Percentiles rank a stretch among this genome's conserved stretches.
phyloP scores from a whole-genome alignment of 2,888 invertebrate genomes.

The Polymixis lichenea region DNA sequence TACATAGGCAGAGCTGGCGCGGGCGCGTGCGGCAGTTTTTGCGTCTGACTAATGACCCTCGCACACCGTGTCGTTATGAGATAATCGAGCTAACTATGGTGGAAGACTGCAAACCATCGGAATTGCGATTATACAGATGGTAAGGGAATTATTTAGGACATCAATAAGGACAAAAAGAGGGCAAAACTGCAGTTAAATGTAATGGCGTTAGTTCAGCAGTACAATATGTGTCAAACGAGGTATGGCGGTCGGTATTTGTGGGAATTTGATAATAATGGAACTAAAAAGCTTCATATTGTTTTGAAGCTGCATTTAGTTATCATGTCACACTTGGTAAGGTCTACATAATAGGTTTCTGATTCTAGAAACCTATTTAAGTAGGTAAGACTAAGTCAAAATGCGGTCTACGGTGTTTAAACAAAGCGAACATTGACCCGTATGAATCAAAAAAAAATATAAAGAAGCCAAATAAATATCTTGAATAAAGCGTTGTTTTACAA shows the following conservation, averaged over 20 bases:
- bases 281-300: neutral
- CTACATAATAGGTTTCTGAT: too few relatives aligned
- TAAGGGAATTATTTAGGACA: constrained; percentile 11
- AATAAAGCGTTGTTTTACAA: constrained; percentile 29
- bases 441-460: constrained; percentile 5
- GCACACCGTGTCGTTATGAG: constrained; percentile 71
- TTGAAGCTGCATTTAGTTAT: neutral
- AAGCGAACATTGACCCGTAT: neutral
- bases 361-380: neutral
- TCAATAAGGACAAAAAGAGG: neutral
- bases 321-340: neutral
- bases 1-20: constrained; percentile 25
- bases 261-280: neutral
- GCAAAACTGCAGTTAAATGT: neutral
- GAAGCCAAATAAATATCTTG: constrained; percentile 10
- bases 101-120: constrained; percentile 7
- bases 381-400: too few relatives aligned
- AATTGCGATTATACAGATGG: constrained; percentile 12
- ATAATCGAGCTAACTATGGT: constrained; percentile 68
- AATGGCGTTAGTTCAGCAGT: constrained; percentile 7
- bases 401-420: neutral
- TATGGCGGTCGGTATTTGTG: neutral
- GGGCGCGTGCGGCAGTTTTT: constrained; percentile 43
- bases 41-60: constrained; percentile 69
- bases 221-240: neutral